These are phyloP conservation scores for Hesperophylax magnus DNA, from an alignment of 1,140 invertebrate genomes.

Conservation along the genomic window DNA sequence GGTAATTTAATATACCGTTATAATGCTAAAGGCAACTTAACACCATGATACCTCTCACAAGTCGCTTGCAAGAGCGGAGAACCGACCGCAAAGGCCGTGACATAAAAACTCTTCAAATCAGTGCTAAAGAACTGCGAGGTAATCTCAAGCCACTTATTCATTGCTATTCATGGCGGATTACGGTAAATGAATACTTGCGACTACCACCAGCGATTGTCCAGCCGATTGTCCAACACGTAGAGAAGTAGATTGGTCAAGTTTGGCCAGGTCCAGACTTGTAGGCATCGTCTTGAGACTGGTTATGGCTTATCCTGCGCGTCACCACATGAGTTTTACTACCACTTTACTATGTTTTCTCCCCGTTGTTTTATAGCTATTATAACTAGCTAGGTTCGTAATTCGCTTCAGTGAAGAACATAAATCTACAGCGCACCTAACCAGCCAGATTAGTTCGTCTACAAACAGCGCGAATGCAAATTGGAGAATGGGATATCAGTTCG, in stretches of 20 bases:
- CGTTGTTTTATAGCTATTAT: no score
- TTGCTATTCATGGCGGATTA: background rate
- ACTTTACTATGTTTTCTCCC: no score
- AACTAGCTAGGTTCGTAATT: no score
- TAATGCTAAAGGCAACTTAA: slow-evolving; percentile 26
- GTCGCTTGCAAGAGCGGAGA: slow-evolving; percentile 27
- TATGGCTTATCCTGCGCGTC: no score
- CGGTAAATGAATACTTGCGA: background rate
- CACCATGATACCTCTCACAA: slow-evolving; percentile 20
- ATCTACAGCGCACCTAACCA: no score
- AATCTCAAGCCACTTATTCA: background rate
- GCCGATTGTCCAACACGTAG: no score
- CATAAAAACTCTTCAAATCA: slow-evolving; percentile 48
- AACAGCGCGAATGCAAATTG: slow-evolving; percentile 26
- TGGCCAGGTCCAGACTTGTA: no score
- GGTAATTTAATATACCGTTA: slow-evolving; percentile 11
- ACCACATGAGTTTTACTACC: no score
- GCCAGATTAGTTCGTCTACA: background rate
- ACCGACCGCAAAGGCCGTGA: slow-evolving; percentile 47
- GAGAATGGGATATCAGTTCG: slow-evolving; percentile 22
- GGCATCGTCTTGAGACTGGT: no score
- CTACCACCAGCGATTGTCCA: no score
- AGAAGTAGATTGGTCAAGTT: no score
- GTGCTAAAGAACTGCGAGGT: slow-evolving; percentile 7
- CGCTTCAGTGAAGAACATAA: no score